These are phyloP conservation scores for Ophraella communa DNA, from an alignment of 2,888 invertebrate genomes.

Conservation along the genomic window DNA sequence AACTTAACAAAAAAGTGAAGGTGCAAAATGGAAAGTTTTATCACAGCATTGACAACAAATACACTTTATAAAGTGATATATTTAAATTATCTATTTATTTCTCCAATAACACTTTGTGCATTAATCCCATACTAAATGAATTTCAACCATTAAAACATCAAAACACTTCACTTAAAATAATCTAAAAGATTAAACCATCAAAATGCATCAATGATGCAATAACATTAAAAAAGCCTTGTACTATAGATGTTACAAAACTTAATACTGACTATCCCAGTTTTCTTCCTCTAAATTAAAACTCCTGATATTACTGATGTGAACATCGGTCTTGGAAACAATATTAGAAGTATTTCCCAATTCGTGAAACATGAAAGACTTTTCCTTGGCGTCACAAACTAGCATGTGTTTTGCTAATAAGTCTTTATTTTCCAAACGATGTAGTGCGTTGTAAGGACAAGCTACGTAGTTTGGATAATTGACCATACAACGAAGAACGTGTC, in stretches of 20 bases:
- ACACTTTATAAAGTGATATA: too few species aligned
- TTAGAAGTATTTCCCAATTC: conserved; percentile 23
- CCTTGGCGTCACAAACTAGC: conserved; percentile 45
- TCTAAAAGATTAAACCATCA: too few species aligned
- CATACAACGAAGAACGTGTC: conserved; percentile 55
- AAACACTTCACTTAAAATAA: too few species aligned
- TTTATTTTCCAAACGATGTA: conserved; percentile 50
- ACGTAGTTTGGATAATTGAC: conserved; percentile 52
- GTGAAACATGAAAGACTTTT: conserved; percentile 13
- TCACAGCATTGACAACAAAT: too few species aligned
- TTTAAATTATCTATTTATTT: too few species aligned
- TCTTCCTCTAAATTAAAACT: conserved; percentile 44
- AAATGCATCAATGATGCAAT: too few species aligned
- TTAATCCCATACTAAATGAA: too few species aligned
- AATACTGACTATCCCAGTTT: conserved; percentile 47
- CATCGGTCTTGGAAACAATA: conserved; percentile 9
- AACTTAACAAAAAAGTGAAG: too few species aligned
- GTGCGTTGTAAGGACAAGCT: conserved; percentile 53
- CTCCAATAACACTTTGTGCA: too few species aligned
- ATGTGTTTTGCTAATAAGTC: conserved; percentile 48
- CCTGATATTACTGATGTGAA: conserved; percentile 37
- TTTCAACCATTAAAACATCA: too few species aligned
- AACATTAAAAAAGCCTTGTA: too few species aligned
- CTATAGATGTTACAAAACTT: neutral
- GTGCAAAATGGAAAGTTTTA: too few species aligned